These are phyloP conservation scores for Monochamus alternatus DNA, from an alignment of 2,888 invertebrate species.

Conservation along the genomic window DNA sequence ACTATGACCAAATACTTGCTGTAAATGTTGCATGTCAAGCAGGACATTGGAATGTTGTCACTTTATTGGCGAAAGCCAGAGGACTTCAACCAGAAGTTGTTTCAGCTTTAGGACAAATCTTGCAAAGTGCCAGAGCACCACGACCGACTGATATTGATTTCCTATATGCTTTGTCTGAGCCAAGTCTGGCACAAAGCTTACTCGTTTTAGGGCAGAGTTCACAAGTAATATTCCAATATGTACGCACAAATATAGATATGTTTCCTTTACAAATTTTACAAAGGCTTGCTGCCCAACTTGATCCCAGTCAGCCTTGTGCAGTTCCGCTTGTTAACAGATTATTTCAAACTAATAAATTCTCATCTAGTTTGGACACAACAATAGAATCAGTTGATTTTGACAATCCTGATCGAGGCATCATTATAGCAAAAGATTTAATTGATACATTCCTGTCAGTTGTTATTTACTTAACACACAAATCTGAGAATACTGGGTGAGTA, in stretches of 20 bases:
- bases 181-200: constrained; percentile 67
- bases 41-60: constrained; percentile 76
- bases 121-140: constrained; percentile 65
- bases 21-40: constrained; percentile 78
- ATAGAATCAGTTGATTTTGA: constrained; percentile 71
- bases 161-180: constrained; percentile 67
- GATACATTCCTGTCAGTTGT: constrained; percentile 73
- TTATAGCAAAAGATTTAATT: constrained; percentile 70
- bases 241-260: constrained; percentile 62
- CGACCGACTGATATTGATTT: constrained; percentile 64
- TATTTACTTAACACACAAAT: constrained; percentile 70
- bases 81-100: constrained; percentile 75
- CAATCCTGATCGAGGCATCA: constrained; percentile 59
- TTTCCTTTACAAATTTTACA: constrained; percentile 66
- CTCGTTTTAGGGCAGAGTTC: constrained; percentile 64
- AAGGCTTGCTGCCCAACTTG: constrained; percentile 74
- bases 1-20: constrained; percentile 78
- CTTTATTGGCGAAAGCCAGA: constrained; percentile 70
- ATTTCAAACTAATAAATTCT: constrained; percentile 65
- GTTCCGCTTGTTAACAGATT: constrained; percentile 69
- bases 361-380: constrained; percentile 72
- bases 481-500: constrained; percentile 60
- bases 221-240: constrained; percentile 64
- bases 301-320: constrained; percentile 76
- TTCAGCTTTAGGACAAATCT: constrained; percentile 73